These are phyloP conservation scores for Latrodectus geometricus DNA, from an alignment of 1,140 invertebrate species.

Conservation along the genomic window DNA sequence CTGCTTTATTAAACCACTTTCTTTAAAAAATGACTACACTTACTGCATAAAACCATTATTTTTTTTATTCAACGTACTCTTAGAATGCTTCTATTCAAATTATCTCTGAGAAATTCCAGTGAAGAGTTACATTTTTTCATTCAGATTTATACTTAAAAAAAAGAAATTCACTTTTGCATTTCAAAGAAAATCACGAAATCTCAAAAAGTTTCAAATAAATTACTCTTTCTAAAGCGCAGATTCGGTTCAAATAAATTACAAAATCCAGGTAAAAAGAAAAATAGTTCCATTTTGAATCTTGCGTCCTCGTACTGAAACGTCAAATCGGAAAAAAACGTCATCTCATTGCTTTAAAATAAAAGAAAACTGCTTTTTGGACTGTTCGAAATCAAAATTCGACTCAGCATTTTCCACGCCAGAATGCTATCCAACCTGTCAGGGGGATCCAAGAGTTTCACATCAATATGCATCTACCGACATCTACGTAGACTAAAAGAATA, in stretches of 20 bases:
- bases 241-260: constrained; percentile 31
- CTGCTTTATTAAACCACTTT: too few species aligned
- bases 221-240: not conserved
- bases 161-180: too few species aligned
- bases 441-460: constrained; percentile 37
- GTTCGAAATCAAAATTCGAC: constrained; percentile 44
- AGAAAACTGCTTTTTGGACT: constrained; percentile 40
- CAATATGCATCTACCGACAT: constrained; percentile 33
- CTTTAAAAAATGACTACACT: too few species aligned
- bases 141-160: too few species aligned
- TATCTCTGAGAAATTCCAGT: too few species aligned
- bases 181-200: too few species aligned
- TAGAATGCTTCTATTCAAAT: too few species aligned
- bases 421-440: constrained; percentile 43
- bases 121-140: too few species aligned
- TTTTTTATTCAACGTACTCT: too few species aligned
- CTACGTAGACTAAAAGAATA: not conserved
- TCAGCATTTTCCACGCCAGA: constrained; percentile 34
- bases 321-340: constrained; percentile 27
- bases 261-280: not conserved
- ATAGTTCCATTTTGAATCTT: constrained; percentile 3
- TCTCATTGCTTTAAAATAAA: constrained; percentile 46
- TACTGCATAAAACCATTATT: too few species aligned
- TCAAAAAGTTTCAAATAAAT: not conserved
- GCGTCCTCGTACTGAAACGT: not conserved